Percentiles rank a stretch among this genome's conserved stretches.
Conservation (phyloP, 1,140 invertebrate species). For the Sitobion miscanthi region DNA sequence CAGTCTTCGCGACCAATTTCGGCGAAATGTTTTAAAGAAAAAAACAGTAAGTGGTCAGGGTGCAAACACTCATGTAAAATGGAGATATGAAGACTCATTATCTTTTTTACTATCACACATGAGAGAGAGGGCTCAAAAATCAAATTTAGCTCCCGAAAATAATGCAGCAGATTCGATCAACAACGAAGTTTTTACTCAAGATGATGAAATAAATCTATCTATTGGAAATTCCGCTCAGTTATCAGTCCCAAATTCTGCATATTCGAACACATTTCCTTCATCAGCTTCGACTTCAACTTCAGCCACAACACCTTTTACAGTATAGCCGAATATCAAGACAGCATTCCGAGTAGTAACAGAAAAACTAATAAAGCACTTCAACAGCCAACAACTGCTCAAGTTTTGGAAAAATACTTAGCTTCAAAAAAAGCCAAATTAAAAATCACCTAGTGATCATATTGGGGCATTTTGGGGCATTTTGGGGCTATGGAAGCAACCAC, state of each 20-base stretch:
- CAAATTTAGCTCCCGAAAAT: background rate
- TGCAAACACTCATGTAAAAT: conserved; percentile 32
- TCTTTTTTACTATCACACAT: conserved; percentile 13
- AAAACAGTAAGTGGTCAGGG: conserved; percentile 49
- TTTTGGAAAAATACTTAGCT: background rate
- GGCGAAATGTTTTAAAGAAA: conserved; percentile 43
- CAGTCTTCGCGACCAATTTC: conserved; percentile 54
- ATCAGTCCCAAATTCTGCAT: background rate
- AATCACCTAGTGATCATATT: background rate
- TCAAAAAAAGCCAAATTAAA: background rate
- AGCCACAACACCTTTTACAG: background rate
- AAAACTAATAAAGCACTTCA: background rate
- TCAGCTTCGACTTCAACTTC: background rate
- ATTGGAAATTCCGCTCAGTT: too few species aligned
- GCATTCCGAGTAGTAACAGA: background rate
- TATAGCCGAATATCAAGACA: background rate
- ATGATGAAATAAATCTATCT: too few species aligned
- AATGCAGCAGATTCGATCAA: background rate
- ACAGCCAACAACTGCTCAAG: background rate
- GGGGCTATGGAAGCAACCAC: background rate
- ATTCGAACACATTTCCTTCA: too few species aligned
- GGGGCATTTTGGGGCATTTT: background rate
- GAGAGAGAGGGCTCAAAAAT: conserved; percentile 31
- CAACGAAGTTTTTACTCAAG: background rate
- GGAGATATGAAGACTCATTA: conserved; percentile 21